Percentiles rank a stretch among this genome's conserved stretches.
These are phyloP conservation scores for Chrysodeixis includens DNA, from an alignment of 2,888 invertebrate genomes.

Conservation along the genomic window DNA sequence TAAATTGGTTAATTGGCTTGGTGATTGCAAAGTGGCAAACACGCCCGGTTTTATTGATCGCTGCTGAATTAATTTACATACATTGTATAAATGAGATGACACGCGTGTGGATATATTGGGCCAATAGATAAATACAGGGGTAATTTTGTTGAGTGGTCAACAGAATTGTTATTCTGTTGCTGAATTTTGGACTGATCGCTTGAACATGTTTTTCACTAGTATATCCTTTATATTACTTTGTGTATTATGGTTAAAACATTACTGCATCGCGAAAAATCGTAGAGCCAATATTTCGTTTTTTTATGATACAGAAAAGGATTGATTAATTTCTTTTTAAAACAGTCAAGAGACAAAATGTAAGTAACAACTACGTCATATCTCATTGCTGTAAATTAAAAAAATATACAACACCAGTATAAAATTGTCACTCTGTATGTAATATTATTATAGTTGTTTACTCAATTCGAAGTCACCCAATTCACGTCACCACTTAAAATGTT, in stretches of 20 bases:
- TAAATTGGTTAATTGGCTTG: slow-evolving; percentile 43
- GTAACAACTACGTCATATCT: too few species aligned
- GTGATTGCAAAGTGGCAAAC: slow-evolving; percentile 36
- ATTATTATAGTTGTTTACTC: background rate
- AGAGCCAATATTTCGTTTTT: too few species aligned
- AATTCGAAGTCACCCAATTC: background rate
- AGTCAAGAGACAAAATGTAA: too few species aligned
- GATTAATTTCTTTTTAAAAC: too few species aligned
- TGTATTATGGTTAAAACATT: too few species aligned
- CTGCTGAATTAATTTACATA: background rate
- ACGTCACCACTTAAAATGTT: slow-evolving; percentile 1
- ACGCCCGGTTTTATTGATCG: slow-evolving; percentile 8
- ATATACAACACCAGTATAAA: background rate
- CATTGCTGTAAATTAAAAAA: background rate
- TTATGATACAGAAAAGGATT: too few species aligned
- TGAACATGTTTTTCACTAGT: too few species aligned
- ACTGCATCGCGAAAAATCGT: too few species aligned
- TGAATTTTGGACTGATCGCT: too few species aligned
- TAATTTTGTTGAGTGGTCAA: background rate
- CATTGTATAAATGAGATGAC: background rate
- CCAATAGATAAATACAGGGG: background rate
- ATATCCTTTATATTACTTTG: too few species aligned
- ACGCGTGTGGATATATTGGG: background rate
- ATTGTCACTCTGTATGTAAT: background rate
- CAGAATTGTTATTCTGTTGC: too few species aligned